Evolutionary conservation across 2,797 vertebrate species (phyloP).

Genomic region (Gymnothorax javanicus): DNA sequence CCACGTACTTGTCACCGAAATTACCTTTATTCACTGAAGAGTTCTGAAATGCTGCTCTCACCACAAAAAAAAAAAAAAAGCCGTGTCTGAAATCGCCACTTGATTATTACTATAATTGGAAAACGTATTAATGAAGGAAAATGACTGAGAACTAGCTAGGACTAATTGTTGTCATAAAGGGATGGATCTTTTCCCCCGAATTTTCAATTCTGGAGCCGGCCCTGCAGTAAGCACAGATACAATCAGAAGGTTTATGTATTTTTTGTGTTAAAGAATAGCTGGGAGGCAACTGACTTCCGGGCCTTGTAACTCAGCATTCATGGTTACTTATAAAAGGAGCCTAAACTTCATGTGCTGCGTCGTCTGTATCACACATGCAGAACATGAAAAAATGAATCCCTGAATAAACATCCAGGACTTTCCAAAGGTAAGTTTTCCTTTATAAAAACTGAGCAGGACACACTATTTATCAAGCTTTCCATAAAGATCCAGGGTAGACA

Average conservation of each 20-base stretch:
- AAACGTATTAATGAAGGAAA: too few species aligned
- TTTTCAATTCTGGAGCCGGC: too few species aligned
- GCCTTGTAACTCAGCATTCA: conserved; percentile 1
- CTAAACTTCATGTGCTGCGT: background rate
- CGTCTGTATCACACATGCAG: conserved; percentile 12
- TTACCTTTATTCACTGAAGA: too few species aligned
- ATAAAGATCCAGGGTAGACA: background rate
- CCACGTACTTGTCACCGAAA: too few species aligned
- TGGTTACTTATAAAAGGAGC: background rate
- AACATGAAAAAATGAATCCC: background rate
- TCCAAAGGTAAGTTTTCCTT: background rate
- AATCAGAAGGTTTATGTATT: background rate
- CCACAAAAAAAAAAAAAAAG: too few species aligned
- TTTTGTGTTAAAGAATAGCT: conserved; percentile 10
- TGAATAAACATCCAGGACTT: background rate
- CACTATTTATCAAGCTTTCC: background rate
- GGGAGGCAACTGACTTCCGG: background rate
- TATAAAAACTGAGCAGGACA: background rate
- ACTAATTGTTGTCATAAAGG: too few species aligned
- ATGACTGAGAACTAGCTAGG: too few species aligned
- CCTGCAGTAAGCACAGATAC: background rate
- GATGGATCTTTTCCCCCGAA: too few species aligned
- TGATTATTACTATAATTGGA: too few species aligned
- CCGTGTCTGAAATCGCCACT: too few species aligned
- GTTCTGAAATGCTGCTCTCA: too few species aligned